These are phyloP conservation scores for Plagodis dolabraria DNA, from an alignment of 2,888 invertebrate species.

Conservation along the genomic window DNA sequence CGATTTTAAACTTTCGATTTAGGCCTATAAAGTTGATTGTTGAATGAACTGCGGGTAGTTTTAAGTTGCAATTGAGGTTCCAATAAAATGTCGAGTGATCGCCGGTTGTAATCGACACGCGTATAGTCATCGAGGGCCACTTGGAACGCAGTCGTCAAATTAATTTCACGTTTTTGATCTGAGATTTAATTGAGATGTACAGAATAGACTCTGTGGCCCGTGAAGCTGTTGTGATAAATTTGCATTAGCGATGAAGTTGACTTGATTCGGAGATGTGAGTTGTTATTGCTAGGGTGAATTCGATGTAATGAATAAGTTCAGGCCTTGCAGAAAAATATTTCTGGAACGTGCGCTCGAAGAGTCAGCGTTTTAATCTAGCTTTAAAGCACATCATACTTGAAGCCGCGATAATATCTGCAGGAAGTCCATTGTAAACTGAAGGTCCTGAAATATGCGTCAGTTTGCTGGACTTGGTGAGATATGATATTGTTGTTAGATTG, in stretches of 20 bases:
- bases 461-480: no score
- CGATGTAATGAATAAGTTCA: no score
- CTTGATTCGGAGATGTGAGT: no score
- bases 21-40: neutral
- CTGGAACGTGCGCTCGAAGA: no score
- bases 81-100: constrained; percentile 62
- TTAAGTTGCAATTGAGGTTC: constrained; percentile 61
- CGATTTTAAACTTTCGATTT: constrained; percentile 4
- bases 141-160: constrained; percentile 39
- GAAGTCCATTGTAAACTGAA: no score
- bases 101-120: constrained; percentile 63
- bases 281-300: no score
- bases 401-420: no score
- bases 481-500: no score
- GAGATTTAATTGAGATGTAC: constrained; percentile 30
- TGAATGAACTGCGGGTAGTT: constrained; percentile 16
- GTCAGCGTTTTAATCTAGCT: no score
- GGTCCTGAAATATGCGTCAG: no score
- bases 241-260: neutral
- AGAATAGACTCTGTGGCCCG: constrained; percentile 20
- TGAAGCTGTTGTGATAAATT: constrained; percentile 4
- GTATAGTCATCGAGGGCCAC: constrained; percentile 34
- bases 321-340: no score
- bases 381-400: no score
- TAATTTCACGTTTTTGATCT: constrained; percentile 41